Conservation (phyloP, 2,113 vertebrate species). For the Abramis brama region DNA sequence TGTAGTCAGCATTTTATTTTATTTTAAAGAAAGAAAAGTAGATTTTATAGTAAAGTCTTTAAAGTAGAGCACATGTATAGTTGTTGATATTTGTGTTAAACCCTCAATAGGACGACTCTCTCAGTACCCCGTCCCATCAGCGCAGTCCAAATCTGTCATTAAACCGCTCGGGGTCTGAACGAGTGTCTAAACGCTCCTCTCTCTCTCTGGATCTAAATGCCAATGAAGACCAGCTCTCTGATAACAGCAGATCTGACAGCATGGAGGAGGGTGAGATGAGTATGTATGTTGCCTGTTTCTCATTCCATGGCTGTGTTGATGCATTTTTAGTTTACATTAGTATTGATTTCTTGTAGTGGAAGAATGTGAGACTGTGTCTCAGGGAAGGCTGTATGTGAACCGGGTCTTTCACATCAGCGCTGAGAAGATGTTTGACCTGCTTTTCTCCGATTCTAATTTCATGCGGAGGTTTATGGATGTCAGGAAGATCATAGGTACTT, state of each 20-base stretch:
- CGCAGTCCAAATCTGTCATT: conserved; percentile 70
- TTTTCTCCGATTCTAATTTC: conserved; percentile 92
- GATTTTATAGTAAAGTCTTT: background rate
- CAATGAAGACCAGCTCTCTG: conserved; percentile 81
- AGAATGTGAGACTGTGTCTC: conserved; percentile 74
- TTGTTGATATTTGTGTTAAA: background rate
- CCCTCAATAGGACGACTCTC: conserved; percentile 72
- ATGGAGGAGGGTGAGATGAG: conserved; percentile 82
- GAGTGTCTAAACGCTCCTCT: conserved; percentile 70
- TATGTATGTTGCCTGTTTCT: background rate
- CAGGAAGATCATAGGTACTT: conserved; percentile 80
- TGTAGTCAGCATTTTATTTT: background rate
- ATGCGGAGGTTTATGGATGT: conserved; percentile 81
- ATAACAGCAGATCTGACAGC: conserved; percentile 85
- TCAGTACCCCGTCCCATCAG: conserved; percentile 65
- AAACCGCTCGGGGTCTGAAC: conserved; percentile 67
- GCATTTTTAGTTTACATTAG: background rate
- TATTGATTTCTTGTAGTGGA: conserved; percentile 68
- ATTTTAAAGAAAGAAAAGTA: background rate
- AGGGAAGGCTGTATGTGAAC: conserved; percentile 88
- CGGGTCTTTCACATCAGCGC: conserved; percentile 89
- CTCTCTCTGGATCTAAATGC: conserved; percentile 85
- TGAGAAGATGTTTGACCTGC: conserved; percentile 92
- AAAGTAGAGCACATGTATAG: background rate
- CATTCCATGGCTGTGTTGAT: background rate